A percentile compares a stretch with the other conserved stretches of the same genome.
phyloP scores from a whole-genome alignment of 2,113 vertebrate genomes.

The Grus americana region DNA sequence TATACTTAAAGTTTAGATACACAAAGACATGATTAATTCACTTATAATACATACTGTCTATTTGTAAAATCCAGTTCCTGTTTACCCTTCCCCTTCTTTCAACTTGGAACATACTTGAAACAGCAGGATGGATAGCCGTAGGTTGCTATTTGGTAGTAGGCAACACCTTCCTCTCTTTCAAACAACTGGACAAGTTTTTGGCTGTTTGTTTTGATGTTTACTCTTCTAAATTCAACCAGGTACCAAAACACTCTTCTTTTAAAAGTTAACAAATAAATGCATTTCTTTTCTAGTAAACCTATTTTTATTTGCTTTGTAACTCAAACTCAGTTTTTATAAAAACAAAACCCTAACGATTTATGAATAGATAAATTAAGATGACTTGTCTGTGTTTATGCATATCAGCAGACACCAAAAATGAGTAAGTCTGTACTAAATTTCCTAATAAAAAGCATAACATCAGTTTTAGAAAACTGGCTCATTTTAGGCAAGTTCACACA shows the following conservation, averaged over 20 bases:
- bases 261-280: not conserved
- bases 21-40: not conserved
- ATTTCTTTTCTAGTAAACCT: not conserved
- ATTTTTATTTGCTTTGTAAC: not conserved
- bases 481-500: not conserved
- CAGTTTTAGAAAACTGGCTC: conserved; percentile 31
- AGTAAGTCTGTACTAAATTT: not conserved
- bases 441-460: not conserved
- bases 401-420: not conserved
- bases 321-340: not conserved
- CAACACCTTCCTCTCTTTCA: not conserved
- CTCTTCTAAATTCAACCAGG: not conserved
- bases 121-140: not conserved
- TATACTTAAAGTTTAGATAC: not conserved
- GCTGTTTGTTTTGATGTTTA: not conserved
- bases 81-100: not conserved
- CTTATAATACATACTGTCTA: not conserved
- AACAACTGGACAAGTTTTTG: not conserved
- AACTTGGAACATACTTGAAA: not conserved
- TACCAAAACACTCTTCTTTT: not conserved
- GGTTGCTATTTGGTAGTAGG: not conserved
- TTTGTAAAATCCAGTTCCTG: not conserved
- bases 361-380: not conserved
- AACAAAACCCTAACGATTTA: not conserved
- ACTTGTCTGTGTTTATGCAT: not conserved